Percentiles rank a stretch among this genome's conserved stretches.
These are phyloP conservation scores for Drosophila meridionalis DNA, from an alignment of 2,888 invertebrate species.

Conservation along the genomic window DNA sequence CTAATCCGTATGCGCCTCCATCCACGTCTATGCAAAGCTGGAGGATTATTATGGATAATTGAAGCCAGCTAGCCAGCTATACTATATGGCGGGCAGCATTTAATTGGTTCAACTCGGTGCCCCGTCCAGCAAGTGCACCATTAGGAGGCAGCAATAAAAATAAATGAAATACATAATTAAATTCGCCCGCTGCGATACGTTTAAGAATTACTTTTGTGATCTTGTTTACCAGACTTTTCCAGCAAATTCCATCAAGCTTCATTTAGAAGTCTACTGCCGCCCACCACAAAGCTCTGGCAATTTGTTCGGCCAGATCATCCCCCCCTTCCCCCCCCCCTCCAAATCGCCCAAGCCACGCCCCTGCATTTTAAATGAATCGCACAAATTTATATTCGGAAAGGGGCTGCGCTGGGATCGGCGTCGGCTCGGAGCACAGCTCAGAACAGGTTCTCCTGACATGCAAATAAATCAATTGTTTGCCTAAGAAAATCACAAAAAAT, in stretches of 20 bases:
- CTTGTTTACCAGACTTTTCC: conserved; percentile 54
- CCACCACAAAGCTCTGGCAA: conserved; percentile 36
- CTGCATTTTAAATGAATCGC: conserved; percentile 44
- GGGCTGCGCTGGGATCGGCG: conserved; percentile 28
- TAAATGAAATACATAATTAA: conserved; percentile 48
- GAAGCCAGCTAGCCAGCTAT: neutral
- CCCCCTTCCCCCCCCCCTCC: neutral
- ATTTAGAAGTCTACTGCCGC: conserved; percentile 39
- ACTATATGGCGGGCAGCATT: conserved; percentile 6
- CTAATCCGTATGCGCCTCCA: conserved; percentile 6
- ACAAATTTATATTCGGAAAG: conserved; percentile 39
- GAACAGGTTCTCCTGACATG: conserved; percentile 44
- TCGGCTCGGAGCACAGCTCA: conserved; percentile 8
- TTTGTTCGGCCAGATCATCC: conserved; percentile 18
- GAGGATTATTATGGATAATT: conserved; percentile 10
- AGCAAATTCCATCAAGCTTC: conserved; percentile 49
- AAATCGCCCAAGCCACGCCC: neutral
- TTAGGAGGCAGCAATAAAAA: conserved; percentile 13
- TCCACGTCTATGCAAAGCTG: neutral
- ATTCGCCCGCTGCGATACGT: conserved; percentile 20
- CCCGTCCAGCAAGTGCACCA: conserved; percentile 15
- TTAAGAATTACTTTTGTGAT: conserved; percentile 53
- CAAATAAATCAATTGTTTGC: conserved; percentile 41
- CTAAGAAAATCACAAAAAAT: conserved; percentile 19
- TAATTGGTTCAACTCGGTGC: conserved; percentile 43